Conservation (phyloP, 2,797 vertebrate species). For the Xiphophorus birchmanni region DNA sequence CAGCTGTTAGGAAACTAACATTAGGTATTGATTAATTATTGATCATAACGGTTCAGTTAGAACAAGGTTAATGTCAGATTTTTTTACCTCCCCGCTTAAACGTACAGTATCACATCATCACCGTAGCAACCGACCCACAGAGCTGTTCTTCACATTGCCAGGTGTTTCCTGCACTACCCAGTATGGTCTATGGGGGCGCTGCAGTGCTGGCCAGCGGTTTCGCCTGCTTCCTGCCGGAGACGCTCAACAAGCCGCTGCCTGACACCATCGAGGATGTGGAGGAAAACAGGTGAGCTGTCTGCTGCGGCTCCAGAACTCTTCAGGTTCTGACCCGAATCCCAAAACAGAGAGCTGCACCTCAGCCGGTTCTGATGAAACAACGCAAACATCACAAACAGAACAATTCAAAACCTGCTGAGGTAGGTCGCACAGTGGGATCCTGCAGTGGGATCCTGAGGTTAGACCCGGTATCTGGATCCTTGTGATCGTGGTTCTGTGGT, state of each 20-base stretch:
- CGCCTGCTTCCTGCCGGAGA: slow-evolving; percentile 87
- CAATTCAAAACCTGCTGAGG: not conserved
- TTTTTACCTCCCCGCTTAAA: no score
- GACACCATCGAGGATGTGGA: slow-evolving; percentile 91
- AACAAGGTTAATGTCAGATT: no score
- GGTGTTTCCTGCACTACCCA: slow-evolving; percentile 83
- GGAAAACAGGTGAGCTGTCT: slow-evolving; percentile 65
- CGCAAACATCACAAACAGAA: not conserved
- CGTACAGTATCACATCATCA: not conserved
- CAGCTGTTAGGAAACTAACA: not conserved
- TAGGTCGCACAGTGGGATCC: not conserved
- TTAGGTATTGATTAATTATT: no score
- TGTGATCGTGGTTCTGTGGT: no score
- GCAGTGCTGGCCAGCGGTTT: slow-evolving; percentile 79
- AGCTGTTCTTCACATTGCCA: slow-evolving; percentile 27
- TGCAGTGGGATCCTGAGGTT: not conserved
- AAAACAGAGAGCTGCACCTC: not conserved
- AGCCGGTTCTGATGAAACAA: not conserved
- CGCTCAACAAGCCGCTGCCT: slow-evolving; percentile 84
- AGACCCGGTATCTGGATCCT: no score
- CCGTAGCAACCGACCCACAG: not conserved
- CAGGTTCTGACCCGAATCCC: not conserved
- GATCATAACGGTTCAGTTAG: no score
- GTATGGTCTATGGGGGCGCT: slow-evolving; percentile 83
- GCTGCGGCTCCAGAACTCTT: not conserved